phyloP scores from a whole-genome alignment of 2,113 vertebrate species.

The Trinectes maculatus region DNA sequence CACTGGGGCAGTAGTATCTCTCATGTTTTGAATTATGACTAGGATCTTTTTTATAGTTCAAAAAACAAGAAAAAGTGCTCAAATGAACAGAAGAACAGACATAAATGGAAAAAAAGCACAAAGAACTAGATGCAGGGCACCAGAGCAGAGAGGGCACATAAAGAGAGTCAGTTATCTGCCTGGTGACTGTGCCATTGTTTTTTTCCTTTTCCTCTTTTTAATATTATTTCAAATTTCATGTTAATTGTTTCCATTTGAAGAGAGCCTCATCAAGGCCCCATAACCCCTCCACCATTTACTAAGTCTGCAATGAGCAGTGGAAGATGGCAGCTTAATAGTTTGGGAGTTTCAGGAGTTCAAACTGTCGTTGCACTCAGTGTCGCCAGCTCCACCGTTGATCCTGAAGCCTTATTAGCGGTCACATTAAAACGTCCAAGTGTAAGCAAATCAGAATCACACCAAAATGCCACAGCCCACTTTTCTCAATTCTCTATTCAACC shows the following conservation, averaged over 20 bases:
- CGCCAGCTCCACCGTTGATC: constrained; percentile 13
- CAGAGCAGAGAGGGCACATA: constrained; percentile 79
- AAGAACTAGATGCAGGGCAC: constrained; percentile 53
- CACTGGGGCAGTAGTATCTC: constrained; percentile 43
- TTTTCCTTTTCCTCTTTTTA: neutral
- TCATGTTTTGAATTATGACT: constrained; percentile 40
- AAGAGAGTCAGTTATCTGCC: constrained; percentile 65
- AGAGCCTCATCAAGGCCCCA: constrained; percentile 22
- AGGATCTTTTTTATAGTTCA: constrained; percentile 66
- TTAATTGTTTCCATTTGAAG: constrained; percentile 36
- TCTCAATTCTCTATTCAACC: constrained; percentile 15
- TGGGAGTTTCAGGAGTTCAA: constrained; percentile 49
- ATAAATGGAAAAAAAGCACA: constrained; percentile 57
- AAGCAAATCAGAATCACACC: constrained; percentile 49
- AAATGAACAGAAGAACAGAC: constrained; percentile 55
- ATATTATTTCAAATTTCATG: constrained; percentile 33
- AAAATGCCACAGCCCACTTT: constrained; percentile 28
- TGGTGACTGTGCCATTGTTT: constrained; percentile 34
- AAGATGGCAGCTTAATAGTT: constrained; percentile 74
- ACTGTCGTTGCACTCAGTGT: constrained; percentile 26
- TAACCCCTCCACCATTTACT: constrained; percentile 28
- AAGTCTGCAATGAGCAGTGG: constrained; percentile 62
- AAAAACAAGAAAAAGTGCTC: constrained; percentile 69
- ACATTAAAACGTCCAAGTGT: constrained; percentile 48
- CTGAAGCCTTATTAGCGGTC: constrained; percentile 29